Percentiles rank a stretch among this genome's conserved stretches.
Evolutionary conservation across 2,113 vertebrate species (phyloP).

Genomic region (Scomber japonicus): DNA sequence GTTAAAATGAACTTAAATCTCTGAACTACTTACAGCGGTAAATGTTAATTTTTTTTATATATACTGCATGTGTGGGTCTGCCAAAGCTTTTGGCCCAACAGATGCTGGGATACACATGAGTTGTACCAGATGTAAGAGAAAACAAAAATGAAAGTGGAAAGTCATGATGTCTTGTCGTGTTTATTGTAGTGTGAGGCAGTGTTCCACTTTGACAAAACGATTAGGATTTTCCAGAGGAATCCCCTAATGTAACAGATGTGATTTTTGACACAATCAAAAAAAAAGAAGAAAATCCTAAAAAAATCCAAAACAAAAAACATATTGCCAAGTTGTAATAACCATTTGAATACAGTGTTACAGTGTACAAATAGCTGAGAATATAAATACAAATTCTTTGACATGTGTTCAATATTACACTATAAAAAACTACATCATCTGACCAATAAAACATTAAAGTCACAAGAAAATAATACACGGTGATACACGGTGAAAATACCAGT

Average conservation of each 20-base stretch:
- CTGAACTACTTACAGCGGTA: background rate
- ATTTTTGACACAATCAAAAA: slow-evolving; percentile 27
- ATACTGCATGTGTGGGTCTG: background rate
- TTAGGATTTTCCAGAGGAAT: slow-evolving; percentile 45
- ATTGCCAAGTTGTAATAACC: slow-evolving; percentile 35
- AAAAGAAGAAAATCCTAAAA: background rate
- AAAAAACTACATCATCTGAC: slow-evolving; percentile 51
- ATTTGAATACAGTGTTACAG: slow-evolving; percentile 53
- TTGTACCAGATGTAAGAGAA: background rate
- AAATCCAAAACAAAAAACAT: slow-evolving; percentile 15
- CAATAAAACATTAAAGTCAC: slow-evolving; percentile 39
- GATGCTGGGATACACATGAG: background rate
- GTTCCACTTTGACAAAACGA: slow-evolving; percentile 67
- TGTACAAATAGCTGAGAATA: slow-evolving; percentile 68
- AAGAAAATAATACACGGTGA: slow-evolving; percentile 17
- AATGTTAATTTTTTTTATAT: background rate
- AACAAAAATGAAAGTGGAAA: slow-evolving; percentile 6
- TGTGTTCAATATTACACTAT: slow-evolving; percentile 54
- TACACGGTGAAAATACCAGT: slow-evolving; percentile 39
- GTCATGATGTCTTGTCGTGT: slow-evolving; percentile 20
- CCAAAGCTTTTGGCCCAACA: background rate
- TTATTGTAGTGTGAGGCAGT: slow-evolving; percentile 80
- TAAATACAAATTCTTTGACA: slow-evolving; percentile 70
- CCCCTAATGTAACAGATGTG: slow-evolving; percentile 40
- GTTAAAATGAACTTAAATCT: background rate